Percentiles rank a stretch among this genome's conserved stretches.
Conservation (phyloP, 2,888 invertebrate genomes). For the Drosophila acutilabella region DNA sequence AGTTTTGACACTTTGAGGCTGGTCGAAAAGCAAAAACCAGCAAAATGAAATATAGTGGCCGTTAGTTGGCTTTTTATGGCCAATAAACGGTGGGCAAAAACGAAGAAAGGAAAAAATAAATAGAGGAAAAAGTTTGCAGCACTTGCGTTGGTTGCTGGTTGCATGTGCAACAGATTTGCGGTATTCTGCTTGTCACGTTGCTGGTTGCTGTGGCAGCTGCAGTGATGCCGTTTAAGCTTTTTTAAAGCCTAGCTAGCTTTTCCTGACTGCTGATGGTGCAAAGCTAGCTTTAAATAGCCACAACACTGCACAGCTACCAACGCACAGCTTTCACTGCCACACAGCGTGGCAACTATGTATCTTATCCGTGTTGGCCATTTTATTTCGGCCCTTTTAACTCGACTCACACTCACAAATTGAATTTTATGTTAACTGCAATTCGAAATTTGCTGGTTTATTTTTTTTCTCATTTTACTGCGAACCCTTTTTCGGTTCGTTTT, state of each 20-base stretch:
- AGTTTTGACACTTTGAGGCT: constrained; percentile 60
- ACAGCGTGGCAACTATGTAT: constrained; percentile 18
- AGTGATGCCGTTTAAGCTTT: too few relatives aligned
- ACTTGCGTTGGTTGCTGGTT: constrained; percentile 46
- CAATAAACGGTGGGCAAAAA: constrained; percentile 52
- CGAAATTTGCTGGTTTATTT: constrained; percentile 23
- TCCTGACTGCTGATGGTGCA: too few relatives aligned
- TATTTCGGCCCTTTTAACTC: constrained; percentile 12
- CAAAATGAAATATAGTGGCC: constrained; percentile 26
- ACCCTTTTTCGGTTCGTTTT: background rate
- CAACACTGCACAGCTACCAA: too few relatives aligned
- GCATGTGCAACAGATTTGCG: constrained; percentile 73
- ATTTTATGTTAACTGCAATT: constrained; percentile 47
- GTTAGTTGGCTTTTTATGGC: constrained; percentile 58
- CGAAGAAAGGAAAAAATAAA: constrained; percentile 26
- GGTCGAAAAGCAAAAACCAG: constrained; percentile 26
- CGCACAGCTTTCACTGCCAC: constrained; percentile 25
- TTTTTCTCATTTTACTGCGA: constrained; percentile 16
- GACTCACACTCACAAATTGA: constrained; percentile 41
- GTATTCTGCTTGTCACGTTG: constrained; percentile 40
- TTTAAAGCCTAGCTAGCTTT: too few relatives aligned
- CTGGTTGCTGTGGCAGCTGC: constrained; percentile 20
- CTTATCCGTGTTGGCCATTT: constrained; percentile 30
- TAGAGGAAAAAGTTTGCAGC: constrained; percentile 42
- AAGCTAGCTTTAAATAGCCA: background rate